Evolutionary conservation across 2,113 vertebrate species (phyloP).

Genomic region (Meriones unguiculatus): DNA sequence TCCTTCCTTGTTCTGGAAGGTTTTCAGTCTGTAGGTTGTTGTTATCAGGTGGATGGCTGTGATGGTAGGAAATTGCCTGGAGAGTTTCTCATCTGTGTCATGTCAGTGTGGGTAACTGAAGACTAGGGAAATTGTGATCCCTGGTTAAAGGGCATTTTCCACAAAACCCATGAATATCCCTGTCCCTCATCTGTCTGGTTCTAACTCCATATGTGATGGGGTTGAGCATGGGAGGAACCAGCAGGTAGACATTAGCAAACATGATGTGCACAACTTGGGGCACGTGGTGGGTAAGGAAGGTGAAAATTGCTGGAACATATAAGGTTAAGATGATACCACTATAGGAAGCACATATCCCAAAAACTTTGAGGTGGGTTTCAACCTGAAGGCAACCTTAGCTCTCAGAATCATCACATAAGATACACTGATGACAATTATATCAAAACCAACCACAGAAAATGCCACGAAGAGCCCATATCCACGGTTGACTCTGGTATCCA

Average conservation of each 20-base stretch:
- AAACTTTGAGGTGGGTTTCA: constrained; percentile 57
- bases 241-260: constrained; percentile 75
- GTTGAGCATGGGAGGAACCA: constrained; percentile 76
- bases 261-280: constrained; percentile 18
- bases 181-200: constrained; percentile 74
- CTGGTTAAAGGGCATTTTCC: background rate
- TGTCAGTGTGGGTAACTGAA: background rate
- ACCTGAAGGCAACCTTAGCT: background rate
- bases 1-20: background rate
- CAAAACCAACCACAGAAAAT: constrained; percentile 42
- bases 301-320: constrained; percentile 63
- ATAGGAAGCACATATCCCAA: constrained; percentile 53
- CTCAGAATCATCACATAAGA: constrained; percentile 64
- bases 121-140: rapidly evolving
- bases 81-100: background rate
- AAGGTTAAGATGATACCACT: constrained; percentile 71
- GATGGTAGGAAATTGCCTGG: background rate
- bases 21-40: background rate
- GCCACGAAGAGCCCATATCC: constrained; percentile 25
- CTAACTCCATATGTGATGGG: constrained; percentile 75
- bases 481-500: constrained; percentile 51
- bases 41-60: background rate
- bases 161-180: constrained; percentile 13
- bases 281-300: background rate
- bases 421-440: background rate